Evolutionary conservation across 2,888 invertebrate species (phyloP).

Genomic region (Koerneria pararmatus): DNA sequence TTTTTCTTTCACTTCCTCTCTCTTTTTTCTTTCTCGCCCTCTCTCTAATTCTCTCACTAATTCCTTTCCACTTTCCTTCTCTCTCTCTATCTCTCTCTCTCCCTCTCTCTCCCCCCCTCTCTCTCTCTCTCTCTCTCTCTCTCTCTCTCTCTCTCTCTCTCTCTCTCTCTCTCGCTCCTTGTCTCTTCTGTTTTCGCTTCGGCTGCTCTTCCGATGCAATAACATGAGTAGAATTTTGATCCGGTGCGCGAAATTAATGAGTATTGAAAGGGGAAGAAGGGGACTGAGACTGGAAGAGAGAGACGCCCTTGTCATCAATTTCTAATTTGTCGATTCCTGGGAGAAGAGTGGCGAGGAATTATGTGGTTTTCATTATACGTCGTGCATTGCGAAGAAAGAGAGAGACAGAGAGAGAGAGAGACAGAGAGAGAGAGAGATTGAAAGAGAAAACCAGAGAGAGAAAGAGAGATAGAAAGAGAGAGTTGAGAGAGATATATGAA

Average conservation of each 20-base stretch:
- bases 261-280: too few species aligned
- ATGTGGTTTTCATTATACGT: neutral
- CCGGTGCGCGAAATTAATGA: neutral
- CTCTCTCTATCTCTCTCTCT: too few species aligned
- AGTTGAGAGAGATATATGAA: too few species aligned
- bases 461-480: constrained; percentile 6
- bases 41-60: too few species aligned
- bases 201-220: neutral
- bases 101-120: neutral
- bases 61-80: too few species aligned
- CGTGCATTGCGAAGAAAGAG: neutral
- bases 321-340: neutral
- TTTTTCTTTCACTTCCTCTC: too few species aligned
- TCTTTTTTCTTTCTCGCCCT: too few species aligned
- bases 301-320: neutral
- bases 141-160: neutral
- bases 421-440: neutral
- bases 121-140: neutral
- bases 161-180: neutral
- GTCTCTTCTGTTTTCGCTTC: neutral
- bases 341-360: neutral
- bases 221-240: neutral
- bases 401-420: neutral
- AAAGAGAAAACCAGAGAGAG: neutral
- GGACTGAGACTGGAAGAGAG: too few species aligned